A percentile compares a stretch with the other conserved stretches of the same genome.
Evolutionary conservation across 2,113 vertebrate species (phyloP).

Genomic region (Chascanopsetta lugubris): DNA sequence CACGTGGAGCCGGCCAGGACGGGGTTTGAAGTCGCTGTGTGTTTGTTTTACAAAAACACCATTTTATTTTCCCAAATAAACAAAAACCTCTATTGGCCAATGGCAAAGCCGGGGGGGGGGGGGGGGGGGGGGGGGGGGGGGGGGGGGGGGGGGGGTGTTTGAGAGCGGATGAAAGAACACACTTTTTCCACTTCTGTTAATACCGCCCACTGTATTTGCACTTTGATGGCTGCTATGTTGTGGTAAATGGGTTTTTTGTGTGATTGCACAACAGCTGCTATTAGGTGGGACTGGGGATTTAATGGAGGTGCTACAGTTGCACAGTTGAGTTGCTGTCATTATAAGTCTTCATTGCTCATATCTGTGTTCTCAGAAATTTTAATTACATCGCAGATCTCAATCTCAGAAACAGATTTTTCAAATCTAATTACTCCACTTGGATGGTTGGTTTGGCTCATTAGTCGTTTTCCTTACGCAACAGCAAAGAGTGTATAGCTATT

Average conservation of each 20-base stretch:
- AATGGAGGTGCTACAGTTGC: not conserved
- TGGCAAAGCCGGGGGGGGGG: slow-evolving; percentile 18
- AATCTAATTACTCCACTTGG: not conserved
- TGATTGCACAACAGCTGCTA: slow-evolving; percentile 30
- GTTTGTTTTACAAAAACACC: slow-evolving; percentile 35
- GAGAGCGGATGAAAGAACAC: slow-evolving; percentile 31
- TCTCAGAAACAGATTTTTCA: not conserved
- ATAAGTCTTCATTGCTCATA: slow-evolving; percentile 1
- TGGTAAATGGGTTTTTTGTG: slow-evolving; percentile 28
- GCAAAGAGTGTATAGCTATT: not conserved
- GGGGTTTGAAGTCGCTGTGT: slow-evolving; percentile 25
- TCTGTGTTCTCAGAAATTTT: not conserved
- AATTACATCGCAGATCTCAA: not conserved
- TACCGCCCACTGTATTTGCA: slow-evolving; percentile 6
- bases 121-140: too few species aligned
- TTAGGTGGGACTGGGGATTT: slow-evolving; percentile 17
- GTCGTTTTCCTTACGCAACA: not conserved
- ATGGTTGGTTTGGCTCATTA: slow-evolving; percentile 18
- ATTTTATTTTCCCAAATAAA: slow-evolving; percentile 23
- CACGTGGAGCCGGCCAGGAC: slow-evolving; percentile 3
- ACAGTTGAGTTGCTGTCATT: not conserved
- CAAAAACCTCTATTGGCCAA: slow-evolving; percentile 23
- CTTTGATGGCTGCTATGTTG: slow-evolving; percentile 3
- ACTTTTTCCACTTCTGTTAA: slow-evolving; percentile 32
- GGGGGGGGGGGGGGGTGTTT: too few species aligned